These are phyloP conservation scores for Furcifer pardalis DNA, from an alignment of 2,797 vertebrate species.

Conservation along the genomic window DNA sequence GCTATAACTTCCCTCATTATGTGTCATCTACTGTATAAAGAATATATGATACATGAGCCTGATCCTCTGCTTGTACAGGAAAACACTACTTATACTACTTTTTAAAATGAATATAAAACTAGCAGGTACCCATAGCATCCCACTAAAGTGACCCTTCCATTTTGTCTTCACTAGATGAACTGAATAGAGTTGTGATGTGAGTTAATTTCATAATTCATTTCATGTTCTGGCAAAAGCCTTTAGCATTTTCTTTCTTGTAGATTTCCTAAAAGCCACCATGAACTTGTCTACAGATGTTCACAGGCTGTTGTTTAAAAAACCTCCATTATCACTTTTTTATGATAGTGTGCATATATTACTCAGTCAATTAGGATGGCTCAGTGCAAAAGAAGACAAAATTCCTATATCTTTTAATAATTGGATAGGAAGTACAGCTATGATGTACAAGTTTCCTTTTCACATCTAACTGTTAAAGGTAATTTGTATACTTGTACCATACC, in stretches of 20 bases:
- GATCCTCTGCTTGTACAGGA: not conserved
- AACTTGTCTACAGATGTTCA: not conserved
- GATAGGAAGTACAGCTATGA: not conserved
- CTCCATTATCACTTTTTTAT: not conserved
- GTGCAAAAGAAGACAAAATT: not conserved
- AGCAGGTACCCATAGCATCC: no score
- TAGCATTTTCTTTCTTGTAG: not conserved
- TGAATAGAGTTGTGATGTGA: not conserved
- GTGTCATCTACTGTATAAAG: not conserved
- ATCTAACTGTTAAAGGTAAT: not conserved
- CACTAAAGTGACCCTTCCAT: not conserved
- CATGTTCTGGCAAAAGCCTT: not conserved
- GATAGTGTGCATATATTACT: not conserved
- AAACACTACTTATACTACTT: not conserved
- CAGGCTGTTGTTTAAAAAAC: not conserved
- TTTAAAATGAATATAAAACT: not conserved
- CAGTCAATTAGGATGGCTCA: not conserved
- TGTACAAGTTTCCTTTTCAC: not conserved
- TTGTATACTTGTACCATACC: not conserved
- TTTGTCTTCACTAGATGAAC: not conserved
- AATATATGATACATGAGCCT: not conserved
- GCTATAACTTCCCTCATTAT: not conserved
- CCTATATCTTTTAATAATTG: not conserved
- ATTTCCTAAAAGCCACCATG: not conserved
- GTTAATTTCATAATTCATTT: conserved; percentile 1